phyloP scores from a whole-genome alignment of 2,113 vertebrate genomes.

The Pterocles orientalis region DNA sequence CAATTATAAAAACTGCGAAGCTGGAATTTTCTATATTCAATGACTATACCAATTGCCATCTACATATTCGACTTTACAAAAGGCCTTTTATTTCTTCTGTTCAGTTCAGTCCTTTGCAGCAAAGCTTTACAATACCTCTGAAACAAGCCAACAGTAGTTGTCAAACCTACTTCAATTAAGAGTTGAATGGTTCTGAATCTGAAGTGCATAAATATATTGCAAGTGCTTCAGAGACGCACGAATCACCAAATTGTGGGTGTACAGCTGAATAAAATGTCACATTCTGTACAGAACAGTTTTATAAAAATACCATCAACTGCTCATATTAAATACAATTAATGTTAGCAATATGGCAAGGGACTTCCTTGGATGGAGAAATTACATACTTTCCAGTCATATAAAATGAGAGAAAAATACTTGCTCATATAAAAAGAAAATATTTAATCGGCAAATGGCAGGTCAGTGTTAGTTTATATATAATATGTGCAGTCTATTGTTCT shows the following conservation, averaged over 20 bases:
- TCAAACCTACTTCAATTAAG: conserved; percentile 49
- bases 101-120: neutral
- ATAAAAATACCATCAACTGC: conserved; percentile 27
- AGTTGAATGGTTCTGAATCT: conserved; percentile 36
- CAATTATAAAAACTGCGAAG: neutral
- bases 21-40: neutral
- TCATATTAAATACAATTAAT: neutral
- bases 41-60: neutral
- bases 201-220: conserved; percentile 42
- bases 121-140: conserved; percentile 9
- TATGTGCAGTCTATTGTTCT: neutral
- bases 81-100: conserved; percentile 35
- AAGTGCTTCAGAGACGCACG: conserved; percentile 21
- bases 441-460: neutral
- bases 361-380: neutral
- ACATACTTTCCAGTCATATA: neutral
- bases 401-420: neutral
- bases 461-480: neutral
- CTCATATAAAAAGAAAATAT: neutral
- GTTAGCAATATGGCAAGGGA: neutral
- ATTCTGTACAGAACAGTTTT: conserved; percentile 45
- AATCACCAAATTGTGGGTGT: conserved; percentile 20
- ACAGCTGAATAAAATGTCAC: conserved; percentile 46
- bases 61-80: conserved; percentile 28
- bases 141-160: conserved; percentile 35